Conservation (phyloP, 2,113 vertebrate species). For the Corvus hawaiiensis region DNA sequence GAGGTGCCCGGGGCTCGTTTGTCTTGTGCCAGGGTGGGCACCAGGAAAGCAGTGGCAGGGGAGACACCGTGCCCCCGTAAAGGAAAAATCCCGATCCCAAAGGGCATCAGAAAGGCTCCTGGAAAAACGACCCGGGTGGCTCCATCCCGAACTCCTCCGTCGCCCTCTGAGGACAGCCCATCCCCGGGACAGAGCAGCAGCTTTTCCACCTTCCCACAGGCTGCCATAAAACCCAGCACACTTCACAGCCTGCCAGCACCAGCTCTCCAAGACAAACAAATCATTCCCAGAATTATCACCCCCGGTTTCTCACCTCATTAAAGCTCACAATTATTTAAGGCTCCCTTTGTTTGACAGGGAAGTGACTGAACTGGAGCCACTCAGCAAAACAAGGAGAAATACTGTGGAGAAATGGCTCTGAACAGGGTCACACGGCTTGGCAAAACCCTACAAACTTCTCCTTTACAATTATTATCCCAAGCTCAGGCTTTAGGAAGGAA, state of each 20-base stretch:
- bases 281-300: background rate
- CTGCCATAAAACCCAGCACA: background rate
- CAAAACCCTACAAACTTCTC: background rate
- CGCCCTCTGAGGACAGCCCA: background rate
- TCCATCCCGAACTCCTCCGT: background rate
- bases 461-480: background rate
- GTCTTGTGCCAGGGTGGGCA: background rate
- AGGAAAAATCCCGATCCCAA: background rate
- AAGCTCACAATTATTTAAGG: background rate
- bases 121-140: background rate
- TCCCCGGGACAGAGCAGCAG: background rate
- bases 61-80: accelerated
- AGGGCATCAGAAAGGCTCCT: background rate
- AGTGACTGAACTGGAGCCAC: background rate
- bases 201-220: background rate
- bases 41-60: background rate
- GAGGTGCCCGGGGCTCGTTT: background rate
- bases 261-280: background rate
- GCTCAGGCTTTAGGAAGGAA: background rate
- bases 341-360: background rate
- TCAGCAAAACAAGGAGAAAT: background rate
- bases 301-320: background rate
- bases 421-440: background rate
- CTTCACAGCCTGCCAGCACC: background rate
- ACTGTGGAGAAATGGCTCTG: background rate